Base-by-base conservation (phyloP, 1,140 invertebrate species). In the Microvelia longipes region DNA sequence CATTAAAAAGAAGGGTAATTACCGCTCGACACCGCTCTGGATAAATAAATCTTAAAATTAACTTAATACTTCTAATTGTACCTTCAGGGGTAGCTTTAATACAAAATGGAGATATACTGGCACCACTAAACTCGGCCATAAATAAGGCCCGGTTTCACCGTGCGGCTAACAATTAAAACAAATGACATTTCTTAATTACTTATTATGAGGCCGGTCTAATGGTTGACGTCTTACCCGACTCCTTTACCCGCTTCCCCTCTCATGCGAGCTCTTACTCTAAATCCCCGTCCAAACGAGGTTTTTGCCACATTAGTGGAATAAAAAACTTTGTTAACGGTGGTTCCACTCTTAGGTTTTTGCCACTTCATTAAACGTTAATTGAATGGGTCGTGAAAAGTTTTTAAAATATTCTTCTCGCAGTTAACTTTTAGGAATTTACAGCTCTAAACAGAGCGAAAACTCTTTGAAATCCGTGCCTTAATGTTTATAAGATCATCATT, bases 181-280 rank as follows among this genome's bases (percentile, higher is more conserved):
- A 73, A 73, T 73, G 70, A 73, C 70, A 70, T 71, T 70, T 73
- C 72, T 73, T 73, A 73, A 73, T 73, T 73, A 73, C 70, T 73
- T 71, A 73, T 73, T 73, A 73, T 73, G 71, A 71, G 65, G 68
- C 64, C 24, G 70, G 68, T 69, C 70, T 67, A 68, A 29, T 61
- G 69, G 70, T 63, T 64, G 66, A 68, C 67, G 60, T 11, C 60
- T 26, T 25, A 28, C 13, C 65, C 28, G 25, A 14, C 29, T 66
- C 29, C 30, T 64, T 63, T 19, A 15, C 61, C 25, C 66, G 28
- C n/a, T 30, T 29, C 30, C 63, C 15, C 15, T 35, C 26, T 30
- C 63, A 15, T 65, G 13, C 60, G 60, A 14, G 29, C 26, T 65
- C 29, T 65, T 65, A 25, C 28, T n/a, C 25, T 29, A 64, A 29